phyloP scores from a whole-genome alignment of 1,140 invertebrate species.

The Diabrotica virgifera region DNA sequence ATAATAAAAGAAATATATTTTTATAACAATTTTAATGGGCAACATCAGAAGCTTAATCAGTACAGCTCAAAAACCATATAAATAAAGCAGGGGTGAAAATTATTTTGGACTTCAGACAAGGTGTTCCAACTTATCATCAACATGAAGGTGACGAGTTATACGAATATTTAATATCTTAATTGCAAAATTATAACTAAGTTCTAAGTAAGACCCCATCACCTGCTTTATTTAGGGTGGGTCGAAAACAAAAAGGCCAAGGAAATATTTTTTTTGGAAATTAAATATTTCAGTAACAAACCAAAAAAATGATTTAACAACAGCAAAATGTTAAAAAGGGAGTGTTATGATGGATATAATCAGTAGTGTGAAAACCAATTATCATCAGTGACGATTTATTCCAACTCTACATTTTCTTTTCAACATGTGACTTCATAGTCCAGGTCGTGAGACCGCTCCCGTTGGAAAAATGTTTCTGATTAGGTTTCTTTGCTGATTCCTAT shows the following conservation, averaged over 20 bases:
- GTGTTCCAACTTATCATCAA: slow-evolving; percentile 22
- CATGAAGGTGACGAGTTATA: slow-evolving; percentile 29
- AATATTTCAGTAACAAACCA: no score
- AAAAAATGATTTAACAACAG: no score
- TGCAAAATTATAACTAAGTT: slow-evolving; percentile 32
- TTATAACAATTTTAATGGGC: slow-evolving; percentile 36
- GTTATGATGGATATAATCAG: no score
- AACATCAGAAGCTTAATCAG: slow-evolving; percentile 32
- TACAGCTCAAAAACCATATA: slow-evolving; percentile 34
- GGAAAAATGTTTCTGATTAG: no score
- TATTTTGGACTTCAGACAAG: slow-evolving; percentile 29
- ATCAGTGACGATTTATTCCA: no score
- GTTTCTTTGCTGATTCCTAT: no score
- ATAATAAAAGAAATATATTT: slow-evolving; percentile 24
- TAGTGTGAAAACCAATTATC: no score
- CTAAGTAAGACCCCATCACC: slow-evolving; percentile 33
- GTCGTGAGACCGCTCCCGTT: no score
- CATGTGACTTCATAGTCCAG: no score
- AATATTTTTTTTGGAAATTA: no score
- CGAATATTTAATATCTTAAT: slow-evolving; percentile 25
- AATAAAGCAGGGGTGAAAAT: slow-evolving; percentile 32
- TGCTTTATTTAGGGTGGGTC: slow-evolving; percentile 19
- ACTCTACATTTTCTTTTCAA: no score
- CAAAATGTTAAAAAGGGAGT: no score
- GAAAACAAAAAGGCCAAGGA: background rate